Base-by-base conservation (phyloP, 2,888 invertebrate species). In the Alentia gelatinosa region DNA sequence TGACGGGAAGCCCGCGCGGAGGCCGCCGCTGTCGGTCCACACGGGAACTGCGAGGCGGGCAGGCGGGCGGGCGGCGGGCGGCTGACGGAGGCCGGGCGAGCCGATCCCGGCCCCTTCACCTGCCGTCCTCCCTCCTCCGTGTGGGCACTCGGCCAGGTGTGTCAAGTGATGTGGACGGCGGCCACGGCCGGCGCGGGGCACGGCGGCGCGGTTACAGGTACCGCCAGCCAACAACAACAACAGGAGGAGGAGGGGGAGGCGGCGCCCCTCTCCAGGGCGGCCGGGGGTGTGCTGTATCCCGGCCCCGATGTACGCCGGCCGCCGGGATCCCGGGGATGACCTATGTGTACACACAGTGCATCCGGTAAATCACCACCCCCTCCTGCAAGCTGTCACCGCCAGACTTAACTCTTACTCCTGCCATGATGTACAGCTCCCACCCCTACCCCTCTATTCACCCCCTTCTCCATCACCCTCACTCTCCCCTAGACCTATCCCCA, bases 111-210 rank as follows among this genome's bases (percentile, higher is more conserved):
- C 68, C 39, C 79, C 35, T 39, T n/a, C 79, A 35, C 79, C 79
- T 79, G 23, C 35, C 30, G 5, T 5, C n/a, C 74, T 23, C 5
- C 74, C 79, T 19, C 37, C 79, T 15, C 37, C 23, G 79, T 19
- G 47, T 5, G 26, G 86, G 86, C 86, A 86, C 30, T n/a, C 33
- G 86, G 86, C 86, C 86, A 86, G 86, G 86, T 86, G 86, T 86
- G 86, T 86, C 86, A 86, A 86, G 86, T 86, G 86, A 47, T 42
- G 86, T 35, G 79, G 37, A 79, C 79, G 37, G 7, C 79, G 79
- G 79, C 79, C 79, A 79, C 79, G 74, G 74, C 74, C 74, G 30
- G 33, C 30, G 74, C 74, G 74, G 74, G 74, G 26, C 30, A 33
- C 4, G 74, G 33, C 30, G 19, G 74, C 30, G n/a, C 9, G 47